Percentiles rank a stretch among this genome's conserved stretches.
Evolutionary conservation across 2,113 vertebrate genomes (phyloP).

Genomic region (Grammomys dolichurus): DNA sequence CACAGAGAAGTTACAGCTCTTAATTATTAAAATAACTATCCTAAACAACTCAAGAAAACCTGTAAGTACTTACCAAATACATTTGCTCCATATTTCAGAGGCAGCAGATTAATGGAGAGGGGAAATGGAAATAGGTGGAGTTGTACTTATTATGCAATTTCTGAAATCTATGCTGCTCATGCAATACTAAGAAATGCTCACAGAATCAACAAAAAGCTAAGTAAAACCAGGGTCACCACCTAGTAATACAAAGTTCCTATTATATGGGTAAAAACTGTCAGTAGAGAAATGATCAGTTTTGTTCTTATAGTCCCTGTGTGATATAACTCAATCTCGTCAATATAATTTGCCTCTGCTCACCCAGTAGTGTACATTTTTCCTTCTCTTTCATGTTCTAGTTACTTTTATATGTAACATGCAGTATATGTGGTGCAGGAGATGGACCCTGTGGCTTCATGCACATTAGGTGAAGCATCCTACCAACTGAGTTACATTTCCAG

Average conservation of each 20-base stretch:
- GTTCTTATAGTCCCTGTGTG: not conserved
- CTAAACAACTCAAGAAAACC: conserved; percentile 69
- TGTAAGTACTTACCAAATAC: conserved; percentile 78
- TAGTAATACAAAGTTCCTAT: conserved; percentile 51
- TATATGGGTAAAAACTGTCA: conserved; percentile 33
- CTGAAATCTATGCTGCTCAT: conserved; percentile 68
- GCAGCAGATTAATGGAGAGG: conserved; percentile 76
- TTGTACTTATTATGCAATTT: conserved; percentile 67
- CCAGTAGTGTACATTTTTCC: not conserved
- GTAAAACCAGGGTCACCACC: conserved; percentile 33
- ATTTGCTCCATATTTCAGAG: conserved; percentile 78
- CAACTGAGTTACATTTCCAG: not conserved
- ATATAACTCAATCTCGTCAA: not conserved
- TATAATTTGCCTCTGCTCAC: not conserved
- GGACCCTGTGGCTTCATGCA: not conserved
- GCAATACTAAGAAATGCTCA: conserved; percentile 66
- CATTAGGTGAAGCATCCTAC: not conserved
- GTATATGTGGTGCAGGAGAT: not conserved
- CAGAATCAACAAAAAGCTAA: conserved; percentile 58
- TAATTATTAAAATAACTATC: conserved; percentile 48
- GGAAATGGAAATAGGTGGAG: conserved; percentile 79
- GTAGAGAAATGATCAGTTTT: conserved; percentile 30
- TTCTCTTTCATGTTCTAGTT: not conserved
- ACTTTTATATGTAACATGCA: not conserved
- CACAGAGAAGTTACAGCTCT: not conserved